Conservation (phyloP, 2,113 vertebrate genomes). For the Chlamydotis undulata region DNA sequence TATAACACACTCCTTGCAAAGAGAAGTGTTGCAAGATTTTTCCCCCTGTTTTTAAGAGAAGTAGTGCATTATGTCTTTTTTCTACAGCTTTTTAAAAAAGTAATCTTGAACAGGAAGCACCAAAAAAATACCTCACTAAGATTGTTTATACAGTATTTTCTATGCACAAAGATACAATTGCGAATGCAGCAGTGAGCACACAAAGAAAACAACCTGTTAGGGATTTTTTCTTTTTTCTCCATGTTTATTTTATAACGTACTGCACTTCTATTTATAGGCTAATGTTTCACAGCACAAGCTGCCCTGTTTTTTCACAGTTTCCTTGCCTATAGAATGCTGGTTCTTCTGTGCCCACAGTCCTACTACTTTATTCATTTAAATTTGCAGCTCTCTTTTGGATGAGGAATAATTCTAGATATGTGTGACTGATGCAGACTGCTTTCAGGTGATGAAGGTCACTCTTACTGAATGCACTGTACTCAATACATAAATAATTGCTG, state of each 20-base stretch:
- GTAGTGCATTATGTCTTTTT: not conserved
- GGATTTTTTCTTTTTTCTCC: not conserved
- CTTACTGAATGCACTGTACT: not conserved
- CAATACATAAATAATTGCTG: not conserved
- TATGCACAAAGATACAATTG: not conserved
- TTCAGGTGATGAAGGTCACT: not conserved
- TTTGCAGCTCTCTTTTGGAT: not conserved
- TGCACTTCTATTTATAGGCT: constrained; percentile 16
- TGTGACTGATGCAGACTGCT: not conserved
- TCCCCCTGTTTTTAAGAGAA: not conserved
- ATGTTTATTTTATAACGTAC: constrained; percentile 29
- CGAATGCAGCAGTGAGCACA: not conserved
- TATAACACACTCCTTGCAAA: not conserved
- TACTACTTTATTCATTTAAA: not conserved
- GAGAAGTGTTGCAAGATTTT: not conserved
- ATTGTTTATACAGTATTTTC: constrained; percentile 13
- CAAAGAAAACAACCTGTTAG: not conserved
- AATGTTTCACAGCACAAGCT: constrained; percentile 7
- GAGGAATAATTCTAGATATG: not conserved
- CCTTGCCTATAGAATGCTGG: not conserved
- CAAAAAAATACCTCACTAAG: not conserved
- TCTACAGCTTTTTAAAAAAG: not conserved
- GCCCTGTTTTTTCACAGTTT: not conserved
- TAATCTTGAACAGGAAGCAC: not conserved
- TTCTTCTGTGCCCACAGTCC: not conserved